Evolutionary conservation across 2,888 invertebrate genomes (phyloP).

Genomic region (Hydriomena furcata): DNA sequence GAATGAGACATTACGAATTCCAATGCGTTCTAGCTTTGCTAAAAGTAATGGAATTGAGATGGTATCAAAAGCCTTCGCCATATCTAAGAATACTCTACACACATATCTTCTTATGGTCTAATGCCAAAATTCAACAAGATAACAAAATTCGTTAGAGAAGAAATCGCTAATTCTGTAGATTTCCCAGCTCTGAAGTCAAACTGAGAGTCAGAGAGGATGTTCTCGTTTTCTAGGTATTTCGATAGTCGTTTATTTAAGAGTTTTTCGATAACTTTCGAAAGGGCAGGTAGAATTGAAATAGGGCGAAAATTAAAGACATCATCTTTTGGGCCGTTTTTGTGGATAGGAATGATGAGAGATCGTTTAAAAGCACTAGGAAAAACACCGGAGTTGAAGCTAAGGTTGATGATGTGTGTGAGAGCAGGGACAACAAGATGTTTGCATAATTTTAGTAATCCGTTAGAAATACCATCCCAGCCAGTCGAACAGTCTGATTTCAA

Average conservation of each 20-base stretch:
- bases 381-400: neutral
- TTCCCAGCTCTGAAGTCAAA: constrained; percentile 3
- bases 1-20: neutral
- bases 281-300: neutral
- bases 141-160: neutral
- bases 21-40: neutral
- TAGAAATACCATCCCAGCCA: too few relatives aligned
- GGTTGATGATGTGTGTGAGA: neutral
- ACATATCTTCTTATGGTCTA: constrained; percentile 1
- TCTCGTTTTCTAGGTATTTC: neutral
- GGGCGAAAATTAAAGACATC: neutral
- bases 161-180: constrained; percentile 9
- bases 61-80: neutral
- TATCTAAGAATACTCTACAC: constrained; percentile 3
- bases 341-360: neutral
- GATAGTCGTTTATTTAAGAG: constrained; percentile 3
- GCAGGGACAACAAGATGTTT: neutral
- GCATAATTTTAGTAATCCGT: neutral
- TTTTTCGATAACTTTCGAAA: constrained; percentile 11
- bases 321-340: constrained; percentile 1
- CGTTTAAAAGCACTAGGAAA: neutral
- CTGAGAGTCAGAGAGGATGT: neutral
- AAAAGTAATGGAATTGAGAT: neutral
- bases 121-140: neutral
- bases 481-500: too few relatives aligned